These are phyloP conservation scores for Plusia festucae DNA, from an alignment of 2,888 invertebrate species.

Conservation along the genomic window DNA sequence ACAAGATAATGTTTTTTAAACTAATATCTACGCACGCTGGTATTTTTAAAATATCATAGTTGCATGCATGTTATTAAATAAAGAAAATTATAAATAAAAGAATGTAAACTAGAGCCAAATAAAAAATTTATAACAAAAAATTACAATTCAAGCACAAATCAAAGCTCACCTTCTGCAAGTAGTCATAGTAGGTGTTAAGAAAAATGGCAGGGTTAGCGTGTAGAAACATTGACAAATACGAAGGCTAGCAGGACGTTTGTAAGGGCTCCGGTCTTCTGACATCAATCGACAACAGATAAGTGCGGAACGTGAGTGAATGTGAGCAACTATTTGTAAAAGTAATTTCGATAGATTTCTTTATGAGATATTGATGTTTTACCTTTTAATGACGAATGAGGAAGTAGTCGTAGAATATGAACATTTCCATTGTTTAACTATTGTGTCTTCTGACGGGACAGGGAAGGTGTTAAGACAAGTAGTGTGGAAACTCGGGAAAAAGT, in stretches of 20 bases:
- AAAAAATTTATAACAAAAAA: not conserved
- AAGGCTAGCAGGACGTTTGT: slow-evolving; percentile 32
- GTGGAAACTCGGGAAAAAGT: too few species aligned
- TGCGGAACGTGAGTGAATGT: not conserved
- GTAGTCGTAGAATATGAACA: too few species aligned
- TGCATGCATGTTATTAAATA: too few species aligned
- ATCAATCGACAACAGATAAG: slow-evolving; percentile 7
- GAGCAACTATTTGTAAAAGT: not conserved
- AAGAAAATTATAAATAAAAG: too few species aligned
- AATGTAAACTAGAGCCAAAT: not conserved
- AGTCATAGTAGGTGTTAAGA: slow-evolving; percentile 47
- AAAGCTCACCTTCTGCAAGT: slow-evolving; percentile 17
- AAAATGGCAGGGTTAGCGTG: slow-evolving; percentile 49
- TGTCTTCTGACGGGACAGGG: too few species aligned
- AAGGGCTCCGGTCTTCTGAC: not conserved
- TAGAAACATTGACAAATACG: slow-evolving; percentile 60
- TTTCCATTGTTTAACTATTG: too few species aligned
- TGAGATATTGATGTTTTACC: not conserved
- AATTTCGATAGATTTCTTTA: not conserved
- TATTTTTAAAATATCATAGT: too few species aligned
- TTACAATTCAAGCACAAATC: slow-evolving; percentile 25
- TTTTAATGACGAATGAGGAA: too few species aligned
- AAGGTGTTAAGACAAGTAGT: too few species aligned
- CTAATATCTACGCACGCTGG: too few species aligned
- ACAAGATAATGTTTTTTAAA: too few species aligned